phyloP scores from a whole-genome alignment of 2,888 invertebrate species.

The Lampropteryx suffumata region DNA sequence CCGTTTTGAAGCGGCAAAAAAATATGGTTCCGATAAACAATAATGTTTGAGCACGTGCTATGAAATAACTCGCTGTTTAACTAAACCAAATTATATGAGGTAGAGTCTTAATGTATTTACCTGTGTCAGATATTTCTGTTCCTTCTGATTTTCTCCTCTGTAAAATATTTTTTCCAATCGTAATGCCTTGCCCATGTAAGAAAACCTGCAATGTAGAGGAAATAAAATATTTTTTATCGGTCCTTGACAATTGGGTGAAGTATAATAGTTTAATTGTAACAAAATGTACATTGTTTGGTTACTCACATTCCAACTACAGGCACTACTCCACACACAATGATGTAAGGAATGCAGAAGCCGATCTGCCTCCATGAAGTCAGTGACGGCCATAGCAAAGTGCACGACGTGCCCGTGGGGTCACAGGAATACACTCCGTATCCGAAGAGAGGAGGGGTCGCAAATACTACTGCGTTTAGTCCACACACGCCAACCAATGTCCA shows the following conservation, averaged over 20 bases:
- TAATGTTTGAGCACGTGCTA: too few species aligned
- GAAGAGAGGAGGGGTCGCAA: slow-evolving; percentile 75
- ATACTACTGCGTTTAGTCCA: slow-evolving; percentile 67
- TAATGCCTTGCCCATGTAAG: slow-evolving; percentile 73
- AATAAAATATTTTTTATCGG: too few species aligned
- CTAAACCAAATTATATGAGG: too few species aligned
- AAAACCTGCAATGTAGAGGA: slow-evolving; percentile 61
- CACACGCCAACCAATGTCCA: slow-evolving; percentile 67
- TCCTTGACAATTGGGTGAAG: too few species aligned
- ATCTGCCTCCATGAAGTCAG: slow-evolving; percentile 60
- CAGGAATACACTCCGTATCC: slow-evolving; percentile 78
- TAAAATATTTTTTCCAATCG: slow-evolving; percentile 73
- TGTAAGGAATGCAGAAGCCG: slow-evolving; percentile 70
- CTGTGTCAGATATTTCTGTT: slow-evolving; percentile 72
- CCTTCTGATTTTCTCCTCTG: slow-evolving; percentile 66
- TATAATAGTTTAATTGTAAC: too few species aligned
- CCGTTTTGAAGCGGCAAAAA: too few species aligned
- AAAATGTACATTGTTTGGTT: neutral
- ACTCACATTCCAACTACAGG: slow-evolving; percentile 76
- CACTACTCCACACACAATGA: slow-evolving; percentile 66
- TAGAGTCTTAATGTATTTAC: slow-evolving; percentile 38
- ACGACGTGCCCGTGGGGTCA: slow-evolving; percentile 74
- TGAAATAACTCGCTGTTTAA: too few species aligned
- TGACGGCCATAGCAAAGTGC: slow-evolving; percentile 76
- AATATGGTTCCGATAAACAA: too few species aligned